Percentiles rank a stretch among this genome's conserved stretches.
Conservation (phyloP, 1,140 invertebrate genomes). For the Drepana arcuata region DNA sequence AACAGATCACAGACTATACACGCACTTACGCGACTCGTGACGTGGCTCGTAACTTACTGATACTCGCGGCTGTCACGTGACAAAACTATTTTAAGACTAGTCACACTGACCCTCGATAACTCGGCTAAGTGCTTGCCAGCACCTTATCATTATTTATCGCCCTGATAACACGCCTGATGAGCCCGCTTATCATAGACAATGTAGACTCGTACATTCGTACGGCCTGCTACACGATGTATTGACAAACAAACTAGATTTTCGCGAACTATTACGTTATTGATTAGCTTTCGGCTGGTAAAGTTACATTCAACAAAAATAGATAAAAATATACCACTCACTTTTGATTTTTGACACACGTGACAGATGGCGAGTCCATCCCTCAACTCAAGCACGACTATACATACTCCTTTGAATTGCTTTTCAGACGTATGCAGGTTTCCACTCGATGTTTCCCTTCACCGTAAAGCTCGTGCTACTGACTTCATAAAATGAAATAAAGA, state of each 20-base stretch:
- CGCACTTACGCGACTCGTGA: too few species aligned
- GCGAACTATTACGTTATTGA: not conserved
- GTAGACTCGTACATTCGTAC: slow-evolving; percentile 7
- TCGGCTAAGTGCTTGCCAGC: slow-evolving; percentile 23
- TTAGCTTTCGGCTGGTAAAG: not conserved
- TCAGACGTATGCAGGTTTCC: too few species aligned
- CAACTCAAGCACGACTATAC: too few species aligned
- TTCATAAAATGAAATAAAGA: too few species aligned
- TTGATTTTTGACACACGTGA: not conserved
- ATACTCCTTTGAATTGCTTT: too few species aligned
- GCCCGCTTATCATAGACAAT: slow-evolving; percentile 21
- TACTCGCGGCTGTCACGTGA: slow-evolving; percentile 1
- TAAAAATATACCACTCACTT: not conserved
- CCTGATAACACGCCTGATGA: slow-evolving; percentile 25
- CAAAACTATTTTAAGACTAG: slow-evolving; percentile 30
- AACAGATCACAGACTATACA: too few species aligned
- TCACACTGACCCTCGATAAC: slow-evolving; percentile 18
- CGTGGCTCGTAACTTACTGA: too few species aligned
- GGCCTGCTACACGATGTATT: not conserved
- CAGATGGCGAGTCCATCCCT: not conserved
- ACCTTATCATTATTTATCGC: slow-evolving; percentile 27
- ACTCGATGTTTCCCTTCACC: too few species aligned
- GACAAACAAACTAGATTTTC: not conserved
- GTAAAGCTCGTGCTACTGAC: too few species aligned
- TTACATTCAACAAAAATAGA: not conserved